Evolutionary conservation across 35 echinoderm and acorn worm species (phyloP).

Genomic region (Apostichopus parvimensis): DNA sequence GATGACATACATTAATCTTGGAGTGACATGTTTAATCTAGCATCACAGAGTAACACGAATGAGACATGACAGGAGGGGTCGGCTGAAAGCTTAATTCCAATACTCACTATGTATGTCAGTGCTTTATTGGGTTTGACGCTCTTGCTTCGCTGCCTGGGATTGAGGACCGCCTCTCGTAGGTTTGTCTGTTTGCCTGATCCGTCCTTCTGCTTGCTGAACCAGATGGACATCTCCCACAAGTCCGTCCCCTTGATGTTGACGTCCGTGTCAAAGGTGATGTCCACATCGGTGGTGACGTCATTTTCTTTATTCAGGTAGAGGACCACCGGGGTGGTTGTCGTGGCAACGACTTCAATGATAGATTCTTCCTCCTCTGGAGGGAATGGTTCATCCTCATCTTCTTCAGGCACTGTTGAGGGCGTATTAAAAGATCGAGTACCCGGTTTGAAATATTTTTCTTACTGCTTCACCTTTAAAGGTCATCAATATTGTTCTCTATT

Average conservation of each 20-base stretch:
- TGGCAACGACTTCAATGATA: constrained; percentile 20
- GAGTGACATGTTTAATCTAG: not conserved
- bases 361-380: constrained; percentile 10
- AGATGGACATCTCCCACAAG: constrained; percentile 23
- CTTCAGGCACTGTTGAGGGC: not conserved
- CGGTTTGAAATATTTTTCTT: no score
- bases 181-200: constrained; percentile 35
- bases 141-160: constrained; percentile 10
- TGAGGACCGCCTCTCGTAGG: not conserved
- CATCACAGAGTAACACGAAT: not conserved
- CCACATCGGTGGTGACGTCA: constrained; percentile 26
- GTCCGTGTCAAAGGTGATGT: constrained; percentile 17
- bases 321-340: not conserved
- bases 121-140: constrained; percentile 7
- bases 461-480: no score
- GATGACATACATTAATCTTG: no score
- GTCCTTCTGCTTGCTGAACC: constrained; percentile 42
- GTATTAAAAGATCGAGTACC: not conserved
- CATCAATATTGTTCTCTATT: no score
- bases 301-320: not conserved
- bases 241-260: constrained; percentile 30
- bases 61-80: not conserved
- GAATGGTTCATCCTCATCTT: not conserved
- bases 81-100: not conserved
- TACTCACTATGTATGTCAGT: not conserved